phyloP scores from a whole-genome alignment of 1,140 invertebrate genomes.

The Drosophila albomicans region DNA sequence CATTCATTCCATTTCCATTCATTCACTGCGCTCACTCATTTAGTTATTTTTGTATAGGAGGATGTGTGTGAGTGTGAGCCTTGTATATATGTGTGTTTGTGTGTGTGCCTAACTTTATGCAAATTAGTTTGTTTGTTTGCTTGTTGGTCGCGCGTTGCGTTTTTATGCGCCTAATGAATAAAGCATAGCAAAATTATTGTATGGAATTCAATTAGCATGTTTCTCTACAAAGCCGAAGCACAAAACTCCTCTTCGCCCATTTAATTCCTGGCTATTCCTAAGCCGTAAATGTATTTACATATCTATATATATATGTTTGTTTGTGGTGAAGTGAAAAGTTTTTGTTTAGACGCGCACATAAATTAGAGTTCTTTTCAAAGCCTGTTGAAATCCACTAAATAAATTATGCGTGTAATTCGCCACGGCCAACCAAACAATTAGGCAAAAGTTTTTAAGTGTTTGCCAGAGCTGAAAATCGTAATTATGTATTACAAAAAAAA shows the following conservation, averaged over 20 bases:
- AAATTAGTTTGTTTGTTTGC: slow-evolving; percentile 62
- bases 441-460: slow-evolving; percentile 49
- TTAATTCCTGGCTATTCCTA: neutral
- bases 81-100: slow-evolving; percentile 31
- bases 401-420: slow-evolving; percentile 60
- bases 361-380: slow-evolving; percentile 28
- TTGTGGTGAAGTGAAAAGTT: slow-evolving; percentile 50
- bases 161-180: slow-evolving; percentile 67
- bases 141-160: slow-evolving; percentile 33
- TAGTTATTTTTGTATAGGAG: slow-evolving; percentile 33
- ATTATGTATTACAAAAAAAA: slow-evolving; percentile 40
- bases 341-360: slow-evolving; percentile 31
- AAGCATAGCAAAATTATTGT: slow-evolving; percentile 67
- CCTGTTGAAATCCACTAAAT: slow-evolving; percentile 45
- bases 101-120: slow-evolving; percentile 56
- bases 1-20: slow-evolving; percentile 42
- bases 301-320: slow-evolving; percentile 20
- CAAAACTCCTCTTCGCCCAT: neutral
- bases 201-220: slow-evolving; percentile 70
- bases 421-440: slow-evolving; percentile 36
- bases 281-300: neutral
- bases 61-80: neutral
- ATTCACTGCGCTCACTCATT: slow-evolving; percentile 44
- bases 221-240: slow-evolving; percentile 2
- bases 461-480: slow-evolving; percentile 53